Evolutionary conservation across 2,113 vertebrate genomes (phyloP), one percentile per base, ranked within the genome.

Genomic region (Amphiprion ocellaris): DNA sequence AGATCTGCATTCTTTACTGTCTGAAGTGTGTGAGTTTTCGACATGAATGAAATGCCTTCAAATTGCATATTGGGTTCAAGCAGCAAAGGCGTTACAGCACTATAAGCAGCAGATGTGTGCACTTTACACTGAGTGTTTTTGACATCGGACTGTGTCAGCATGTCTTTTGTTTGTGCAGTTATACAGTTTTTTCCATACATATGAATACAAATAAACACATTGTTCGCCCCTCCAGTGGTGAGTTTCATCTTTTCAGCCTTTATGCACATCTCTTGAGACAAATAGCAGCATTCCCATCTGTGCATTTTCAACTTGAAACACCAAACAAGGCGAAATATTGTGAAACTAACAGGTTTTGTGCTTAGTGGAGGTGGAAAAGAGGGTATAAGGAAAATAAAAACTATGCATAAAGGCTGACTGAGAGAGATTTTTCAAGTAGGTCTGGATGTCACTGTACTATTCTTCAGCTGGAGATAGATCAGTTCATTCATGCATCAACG

Each of bases 11-110:
- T 15, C 19, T n/a, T n/a, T 14, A 9, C 15, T 21, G 39, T 47
- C 16, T 21, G 15, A 50, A 62, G 49, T 49, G 15, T 33, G 52
- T 61, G 19, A 30, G 46, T 23, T 55, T 63, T 55, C 56, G 33
- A 1, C 14, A 5, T 26, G n/a, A 24, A 33, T 30, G 12, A 53
- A 60, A 26, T 23, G 21, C 23, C 66, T 10, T 47, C n/a, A 63
- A 17, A 69, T 55, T 15, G 10, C 37, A 63, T 47, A n/a, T n/a
- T 39, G 60, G 17, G 41, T 64, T 71, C 16, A 5, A 52, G 53
- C 21, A 23, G 21, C 14, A 12, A 63, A 46, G 14, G 24, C 28
- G 50, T 70, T 11, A 64, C 12, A 56, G 2, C 17, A 14, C 16
- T 33, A 24, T 10, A 30, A n/a, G 60, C 62, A n/a, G 10, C 53